Percentiles rank a stretch among this genome's conserved stretches.
These are phyloP conservation scores for Scelioninae gen. 1 DNA, from an alignment of 2,888 invertebrate species.

Conservation along the genomic window DNA sequence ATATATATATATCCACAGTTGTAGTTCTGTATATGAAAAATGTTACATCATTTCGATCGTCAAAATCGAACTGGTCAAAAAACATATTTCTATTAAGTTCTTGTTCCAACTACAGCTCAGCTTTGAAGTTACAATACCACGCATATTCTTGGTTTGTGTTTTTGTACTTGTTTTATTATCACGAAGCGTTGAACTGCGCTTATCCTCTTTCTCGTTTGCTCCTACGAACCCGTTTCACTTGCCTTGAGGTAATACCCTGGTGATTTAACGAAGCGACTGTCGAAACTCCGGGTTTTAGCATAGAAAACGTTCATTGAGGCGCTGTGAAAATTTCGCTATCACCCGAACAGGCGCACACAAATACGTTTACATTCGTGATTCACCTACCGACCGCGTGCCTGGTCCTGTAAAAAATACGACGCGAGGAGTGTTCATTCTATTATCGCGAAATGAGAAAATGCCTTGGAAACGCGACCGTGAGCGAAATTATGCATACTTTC, in stretches of 20 bases:
- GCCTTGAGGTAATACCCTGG: slow-evolving; percentile 50
- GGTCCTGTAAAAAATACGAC: slow-evolving; percentile 29
- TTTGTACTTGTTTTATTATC: slow-evolving; percentile 60
- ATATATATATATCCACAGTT: too few species aligned
- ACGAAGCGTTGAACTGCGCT: slow-evolving; percentile 49
- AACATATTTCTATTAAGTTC: slow-evolving; percentile 13
- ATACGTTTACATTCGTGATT: slow-evolving; percentile 18
- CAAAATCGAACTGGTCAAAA: neutral
- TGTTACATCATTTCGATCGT: too few species aligned
- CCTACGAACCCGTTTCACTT: slow-evolving; percentile 45
- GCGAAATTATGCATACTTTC: slow-evolving; percentile 15
- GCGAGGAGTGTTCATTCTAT: slow-evolving; percentile 36
- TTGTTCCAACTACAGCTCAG: slow-evolving; percentile 15
- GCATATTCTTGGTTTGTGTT: slow-evolving; percentile 42
- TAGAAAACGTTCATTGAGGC: slow-evolving; percentile 54
- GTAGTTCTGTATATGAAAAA: too few species aligned
- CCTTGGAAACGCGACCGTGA: slow-evolving; percentile 29
- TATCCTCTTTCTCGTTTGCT: slow-evolving; percentile 45
- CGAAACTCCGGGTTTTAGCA: slow-evolving; percentile 57
- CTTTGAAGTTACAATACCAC: slow-evolving; percentile 38
- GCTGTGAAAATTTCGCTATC: slow-evolving; percentile 47
- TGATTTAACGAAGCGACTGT: slow-evolving; percentile 62
- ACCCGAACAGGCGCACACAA: slow-evolving; percentile 2
- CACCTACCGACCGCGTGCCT: slow-evolving; percentile 10
- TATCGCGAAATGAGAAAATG: slow-evolving; percentile 36